Evolutionary conservation across 2,797 vertebrate species (phyloP), one percentile per base, ranked within the genome.

Genomic region (Orientallactaga sibirica): DNA sequence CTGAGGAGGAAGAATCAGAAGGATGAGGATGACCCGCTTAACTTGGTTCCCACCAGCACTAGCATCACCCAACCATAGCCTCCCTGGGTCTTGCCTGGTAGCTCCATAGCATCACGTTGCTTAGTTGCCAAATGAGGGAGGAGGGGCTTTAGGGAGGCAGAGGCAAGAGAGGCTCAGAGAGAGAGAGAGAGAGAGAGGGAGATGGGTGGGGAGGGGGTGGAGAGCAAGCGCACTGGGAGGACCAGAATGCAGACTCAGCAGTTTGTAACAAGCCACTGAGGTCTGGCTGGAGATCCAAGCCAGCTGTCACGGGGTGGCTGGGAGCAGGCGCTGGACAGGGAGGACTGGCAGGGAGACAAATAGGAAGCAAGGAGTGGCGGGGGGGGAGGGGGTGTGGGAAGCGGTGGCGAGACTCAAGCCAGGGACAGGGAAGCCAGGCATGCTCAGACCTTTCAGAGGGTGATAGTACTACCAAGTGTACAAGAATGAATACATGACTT

Each of bases 71-170:
- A 16, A 0, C 62, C 52, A 66, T 6, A 2, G 70, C 67, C 78
- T 73, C 86, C 73, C 77, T 8, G 68, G 90, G 41, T 68, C 62
- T 22, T n/a, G 24, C 2, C 81, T 93, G 92, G 89, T 68, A 85
- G 80, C 70, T 76, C 37, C 27, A 88, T 66, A 48, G 71, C 82
- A 84, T 75, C 70, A 58, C 87, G 74, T 89, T 96, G 95, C 95
- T 95, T 91, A 89, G 92, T 93, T 92, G 96, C 91, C 93, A 92
- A 94, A 96, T 64, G 95, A 96, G 87, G 0, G 2, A 94, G 93
- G 91, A 96, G 94, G 92, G 92, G 87, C 52, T 85, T 87, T 87
- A 86, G 80, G 80, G 81, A 95, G 86, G 89, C 86, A 93, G 89
- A 89, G 70, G 84, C 7, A 3, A 22, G 22, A 66, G 22, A 12